Evolutionary conservation across 30 jellyfish, hydroid and myxozoan genomes (phyloP).

Genomic region (Clytia hemisphaerica): DNA sequence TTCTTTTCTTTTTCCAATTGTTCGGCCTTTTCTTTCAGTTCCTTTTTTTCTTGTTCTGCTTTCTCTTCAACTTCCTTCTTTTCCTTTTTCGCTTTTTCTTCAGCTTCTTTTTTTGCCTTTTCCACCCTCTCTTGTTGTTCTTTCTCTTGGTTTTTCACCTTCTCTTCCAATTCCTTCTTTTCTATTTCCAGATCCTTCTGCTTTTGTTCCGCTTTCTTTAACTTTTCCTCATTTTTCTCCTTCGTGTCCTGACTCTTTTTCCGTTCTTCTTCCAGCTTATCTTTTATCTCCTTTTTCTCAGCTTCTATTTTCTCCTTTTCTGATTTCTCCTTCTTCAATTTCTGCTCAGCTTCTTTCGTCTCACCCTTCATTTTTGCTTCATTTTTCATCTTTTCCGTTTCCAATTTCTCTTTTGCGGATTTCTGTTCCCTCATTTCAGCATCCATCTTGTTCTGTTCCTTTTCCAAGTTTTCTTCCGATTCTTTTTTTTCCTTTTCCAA

Average conservation of each 20-base stretch:
- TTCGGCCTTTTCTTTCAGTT: not conserved
- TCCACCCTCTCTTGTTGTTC: not conserved
- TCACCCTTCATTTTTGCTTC: not conserved
- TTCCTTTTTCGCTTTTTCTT: slow-evolving; percentile 1
- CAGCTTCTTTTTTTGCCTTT: not conserved
- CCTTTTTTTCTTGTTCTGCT: not conserved
- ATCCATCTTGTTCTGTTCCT: not conserved
- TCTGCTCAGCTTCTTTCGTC: not conserved
- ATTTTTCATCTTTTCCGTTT: not conserved
- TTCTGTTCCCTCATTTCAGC: too few species aligned
- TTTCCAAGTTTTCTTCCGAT: not conserved
- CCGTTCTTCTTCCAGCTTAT: not conserved
- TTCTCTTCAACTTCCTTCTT: slow-evolving; percentile 3
- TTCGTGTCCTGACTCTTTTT: not conserved
- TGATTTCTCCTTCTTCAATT: slow-evolving; percentile 14
- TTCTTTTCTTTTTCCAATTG: not conserved
- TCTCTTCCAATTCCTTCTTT: not conserved
- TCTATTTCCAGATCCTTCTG: not conserved
- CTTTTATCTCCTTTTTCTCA: slow-evolving; percentile 13
- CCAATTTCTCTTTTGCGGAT: too few species aligned
- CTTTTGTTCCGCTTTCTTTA: not conserved
- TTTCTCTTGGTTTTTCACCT: not conserved
- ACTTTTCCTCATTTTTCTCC: not conserved
- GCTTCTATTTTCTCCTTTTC: not conserved
- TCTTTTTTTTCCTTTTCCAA: not conserved